Conservation (phyloP, 2,113 vertebrate species). For the Heptranchias perlo region DNA sequence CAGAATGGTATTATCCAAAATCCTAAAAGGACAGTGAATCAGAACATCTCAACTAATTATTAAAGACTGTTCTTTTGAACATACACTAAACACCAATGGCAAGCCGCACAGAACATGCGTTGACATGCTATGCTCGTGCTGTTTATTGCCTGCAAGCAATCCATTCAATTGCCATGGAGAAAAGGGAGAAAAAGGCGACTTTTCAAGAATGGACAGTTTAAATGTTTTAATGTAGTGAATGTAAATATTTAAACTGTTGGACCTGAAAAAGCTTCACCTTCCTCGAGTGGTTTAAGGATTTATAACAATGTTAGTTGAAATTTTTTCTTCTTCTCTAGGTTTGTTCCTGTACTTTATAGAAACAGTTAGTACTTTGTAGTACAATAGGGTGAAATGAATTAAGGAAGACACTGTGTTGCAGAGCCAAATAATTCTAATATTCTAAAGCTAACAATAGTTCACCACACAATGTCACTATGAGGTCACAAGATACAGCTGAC, state of each 20-base stretch:
- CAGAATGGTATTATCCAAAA: not conserved
- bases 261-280: not conserved
- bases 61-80: not conserved
- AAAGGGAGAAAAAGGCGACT: not conserved
- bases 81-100: not conserved
- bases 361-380: not conserved
- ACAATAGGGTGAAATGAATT: not conserved
- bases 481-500: not conserved
- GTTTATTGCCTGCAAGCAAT: not conserved
- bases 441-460: constrained; percentile 16
- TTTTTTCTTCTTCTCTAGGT: not conserved
- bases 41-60: not conserved
- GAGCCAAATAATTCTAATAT: constrained; percentile 10
- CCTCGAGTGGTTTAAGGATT: not conserved
- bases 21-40: not conserved
- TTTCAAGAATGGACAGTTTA: not conserved
- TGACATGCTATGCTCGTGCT: not conserved
- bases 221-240: not conserved
- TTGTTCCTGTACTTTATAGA: not conserved
- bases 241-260: not conserved
- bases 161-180: not conserved
- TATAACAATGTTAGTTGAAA: not conserved
- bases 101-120: not conserved
- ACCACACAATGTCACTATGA: not conserved
- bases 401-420: not conserved